Evolutionary conservation across 2,888 invertebrate species (phyloP).

Genomic region (Thysanoteuthis rhombus): DNA sequence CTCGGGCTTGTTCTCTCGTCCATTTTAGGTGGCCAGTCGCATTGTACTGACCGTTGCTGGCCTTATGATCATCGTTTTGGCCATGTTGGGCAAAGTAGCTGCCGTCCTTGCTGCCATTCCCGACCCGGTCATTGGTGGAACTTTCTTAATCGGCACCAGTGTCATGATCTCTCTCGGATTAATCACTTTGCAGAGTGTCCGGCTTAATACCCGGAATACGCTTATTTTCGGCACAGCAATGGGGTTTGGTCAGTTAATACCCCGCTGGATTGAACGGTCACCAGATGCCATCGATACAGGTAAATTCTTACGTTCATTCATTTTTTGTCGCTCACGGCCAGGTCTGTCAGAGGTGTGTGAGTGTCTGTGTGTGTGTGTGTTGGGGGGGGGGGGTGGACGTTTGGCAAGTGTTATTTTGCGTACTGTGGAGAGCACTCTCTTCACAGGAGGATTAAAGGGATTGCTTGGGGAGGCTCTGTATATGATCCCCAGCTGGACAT

Average conservation of each 20-base stretch:
- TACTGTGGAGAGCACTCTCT: too few species aligned
- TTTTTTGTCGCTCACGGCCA: too few species aligned
- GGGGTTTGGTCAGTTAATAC: slow-evolving; percentile 78
- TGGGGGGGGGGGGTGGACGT: too few species aligned
- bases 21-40: slow-evolving; percentile 65
- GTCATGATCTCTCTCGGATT: slow-evolving; percentile 52
- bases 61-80: slow-evolving; percentile 62
- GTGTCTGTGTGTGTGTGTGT: too few species aligned
- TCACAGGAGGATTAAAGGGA: too few species aligned
- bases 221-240: slow-evolving; percentile 87
- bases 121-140: slow-evolving; percentile 67
- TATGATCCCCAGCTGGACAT: too few species aligned
- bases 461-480: too few species aligned
- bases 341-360: too few species aligned
- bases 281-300: slow-evolving; percentile 45
- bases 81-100: slow-evolving; percentile 67
- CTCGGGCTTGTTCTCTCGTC: too few species aligned
- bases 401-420: too few species aligned
- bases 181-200: slow-evolving; percentile 70
- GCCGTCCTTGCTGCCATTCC: slow-evolving; percentile 68
- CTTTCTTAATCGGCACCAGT: slow-evolving; percentile 50
- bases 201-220: slow-evolving; percentile 83
- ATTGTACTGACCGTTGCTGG: slow-evolving; percentile 66
- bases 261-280: slow-evolving; percentile 43
- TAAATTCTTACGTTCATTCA: background rate